Base-by-base conservation (phyloP, 2,888 invertebrate genomes). In the Galeopsomyia nigrocyanea region DNA sequence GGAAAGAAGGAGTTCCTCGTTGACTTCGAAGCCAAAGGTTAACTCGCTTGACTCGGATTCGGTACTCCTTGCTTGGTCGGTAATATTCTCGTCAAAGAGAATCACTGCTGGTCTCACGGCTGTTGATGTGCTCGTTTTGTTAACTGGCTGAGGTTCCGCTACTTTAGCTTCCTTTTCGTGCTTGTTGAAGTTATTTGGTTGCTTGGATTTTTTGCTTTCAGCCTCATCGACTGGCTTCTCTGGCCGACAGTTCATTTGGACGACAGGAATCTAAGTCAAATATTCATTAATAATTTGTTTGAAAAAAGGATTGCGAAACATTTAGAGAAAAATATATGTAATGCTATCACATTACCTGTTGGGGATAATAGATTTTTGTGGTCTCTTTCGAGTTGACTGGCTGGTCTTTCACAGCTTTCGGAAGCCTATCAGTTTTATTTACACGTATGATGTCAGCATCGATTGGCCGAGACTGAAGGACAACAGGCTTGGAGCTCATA, bases 11-110 rank as follows among this genome's bases (percentile, higher is more conserved):
- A 94, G 88, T 84, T 92, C 91, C 86, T 93, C 92, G 87, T 94
- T 93, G 74, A 94, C 88, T 82, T 93, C 94, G 87, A 94, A 94
- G 16, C 94, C 94, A 86, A 95, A 95, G 50, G 94, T 94, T 71
- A 95, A 90, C 86, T 92, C 90, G 77, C 89, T 89, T 77, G 88
- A 88, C 78, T 72, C 75, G 16, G 87, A 87, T 68, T 85, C 83
- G 68, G 82, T 80, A 63, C 78, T 82, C 82, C 78, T 82, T 51
- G 78, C 76, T 58, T 79, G 57, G 63, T 86, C 85, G 3, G 81
- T 79, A 0, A 80, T 74, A 21, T 85, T 85, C 75, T 88, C 88
- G 81, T 92, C 91, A 84, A 92, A 90, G 77, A 93, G 87, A 82
- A 94, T 92, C 75, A 94, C 94, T 66, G 94, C 91, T 68, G 94